Percentiles rank a stretch among this genome's conserved stretches.
Evolutionary conservation across 2,113 vertebrate species (phyloP).

Genomic region (Sinocyclocheilus anophthalmus): DNA sequence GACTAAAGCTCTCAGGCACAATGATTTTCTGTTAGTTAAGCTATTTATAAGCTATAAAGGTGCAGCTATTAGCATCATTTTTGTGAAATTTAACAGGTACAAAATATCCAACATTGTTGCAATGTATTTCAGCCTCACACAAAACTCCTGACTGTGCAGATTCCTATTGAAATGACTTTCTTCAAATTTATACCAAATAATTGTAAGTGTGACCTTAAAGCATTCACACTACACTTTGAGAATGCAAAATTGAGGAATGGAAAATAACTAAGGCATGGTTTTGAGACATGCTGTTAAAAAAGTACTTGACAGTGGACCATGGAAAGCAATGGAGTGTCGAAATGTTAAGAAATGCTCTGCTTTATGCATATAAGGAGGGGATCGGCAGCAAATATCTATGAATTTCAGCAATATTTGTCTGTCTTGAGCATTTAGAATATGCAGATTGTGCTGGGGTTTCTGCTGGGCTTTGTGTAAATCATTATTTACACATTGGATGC

Average conservation of each 20-base stretch:
- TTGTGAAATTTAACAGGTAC: not conserved
- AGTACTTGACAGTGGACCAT: not conserved
- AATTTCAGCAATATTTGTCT: not conserved
- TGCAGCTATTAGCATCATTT: not conserved
- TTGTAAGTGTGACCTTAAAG: not conserved
- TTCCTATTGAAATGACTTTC: not conserved
- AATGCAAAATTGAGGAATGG: not conserved
- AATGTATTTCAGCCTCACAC: not conserved
- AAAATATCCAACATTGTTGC: too few species aligned
- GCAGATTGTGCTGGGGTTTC: not conserved
- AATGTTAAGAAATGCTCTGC: not conserved
- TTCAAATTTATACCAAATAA: not conserved
- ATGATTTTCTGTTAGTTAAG: not conserved
- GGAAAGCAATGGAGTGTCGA: not conserved
- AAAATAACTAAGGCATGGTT: not conserved
- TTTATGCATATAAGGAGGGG: not conserved
- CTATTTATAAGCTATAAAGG: not conserved
- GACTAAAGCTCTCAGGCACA: not conserved
- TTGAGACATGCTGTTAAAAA: not conserved
- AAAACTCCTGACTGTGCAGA: not conserved
- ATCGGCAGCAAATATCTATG: not conserved
- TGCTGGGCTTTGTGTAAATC: too few species aligned
- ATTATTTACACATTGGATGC: too few species aligned
- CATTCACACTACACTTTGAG: not conserved
- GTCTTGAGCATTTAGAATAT: too few species aligned